phyloP scores from a whole-genome alignment of 2,113 vertebrate species.

The Rousettus leschenaultii region DNA sequence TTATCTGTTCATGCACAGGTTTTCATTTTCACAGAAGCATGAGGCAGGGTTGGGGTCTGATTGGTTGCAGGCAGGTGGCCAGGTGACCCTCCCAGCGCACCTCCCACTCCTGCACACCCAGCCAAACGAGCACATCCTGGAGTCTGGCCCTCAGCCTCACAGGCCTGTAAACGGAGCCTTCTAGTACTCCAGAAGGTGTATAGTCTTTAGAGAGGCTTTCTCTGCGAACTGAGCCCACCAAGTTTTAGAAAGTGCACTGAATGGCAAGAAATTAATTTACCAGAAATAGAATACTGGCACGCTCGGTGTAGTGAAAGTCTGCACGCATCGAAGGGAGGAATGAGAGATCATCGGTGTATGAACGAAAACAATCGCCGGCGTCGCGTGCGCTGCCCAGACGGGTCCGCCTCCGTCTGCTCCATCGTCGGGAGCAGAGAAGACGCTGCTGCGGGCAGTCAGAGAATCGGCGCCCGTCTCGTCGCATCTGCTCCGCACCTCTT shows the following conservation, averaged over 20 bases:
- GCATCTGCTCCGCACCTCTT: rapidly evolving
- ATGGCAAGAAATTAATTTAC: background rate
- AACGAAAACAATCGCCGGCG: background rate
- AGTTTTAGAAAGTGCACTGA: background rate
- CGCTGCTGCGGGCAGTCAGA: background rate
- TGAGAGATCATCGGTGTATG: background rate
- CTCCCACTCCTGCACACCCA: background rate
- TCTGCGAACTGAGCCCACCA: background rate
- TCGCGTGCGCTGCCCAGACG: background rate
- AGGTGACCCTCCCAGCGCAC: background rate
- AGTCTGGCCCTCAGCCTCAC: background rate
- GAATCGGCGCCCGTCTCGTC: rapidly evolving
- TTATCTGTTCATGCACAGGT: background rate
- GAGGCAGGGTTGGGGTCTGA: background rate
- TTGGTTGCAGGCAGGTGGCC: background rate
- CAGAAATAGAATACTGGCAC: background rate
- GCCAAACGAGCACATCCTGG: background rate
- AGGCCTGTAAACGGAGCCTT: background rate
- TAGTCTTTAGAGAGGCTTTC: background rate
- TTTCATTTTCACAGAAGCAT: conserved; percentile 46
- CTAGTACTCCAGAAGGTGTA: background rate
- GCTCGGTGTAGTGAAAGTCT: background rate
- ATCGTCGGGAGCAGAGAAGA: background rate
- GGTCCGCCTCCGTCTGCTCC: background rate
- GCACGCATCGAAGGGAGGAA: background rate